Percentiles rank a stretch among this genome's conserved stretches.
phyloP scores from a whole-genome alignment of 1,140 invertebrate genomes.

The Cherax quadricarinatus region DNA sequence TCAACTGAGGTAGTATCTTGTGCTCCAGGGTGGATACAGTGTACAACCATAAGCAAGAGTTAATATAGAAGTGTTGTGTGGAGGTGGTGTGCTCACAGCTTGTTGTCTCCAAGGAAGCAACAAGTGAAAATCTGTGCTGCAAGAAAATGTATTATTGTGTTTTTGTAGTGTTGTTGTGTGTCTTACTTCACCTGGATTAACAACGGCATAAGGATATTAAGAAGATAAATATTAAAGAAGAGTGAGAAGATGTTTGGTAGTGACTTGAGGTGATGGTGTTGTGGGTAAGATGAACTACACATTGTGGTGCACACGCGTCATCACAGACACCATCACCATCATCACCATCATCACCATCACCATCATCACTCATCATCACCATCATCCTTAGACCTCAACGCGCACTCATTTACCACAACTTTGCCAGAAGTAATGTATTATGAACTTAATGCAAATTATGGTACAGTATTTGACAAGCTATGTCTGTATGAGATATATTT shows the following conservation, averaged over 20 bases:
- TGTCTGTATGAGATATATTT: too few species aligned
- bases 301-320: neutral
- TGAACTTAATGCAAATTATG: too few species aligned
- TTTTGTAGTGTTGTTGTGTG: constrained; percentile 10
- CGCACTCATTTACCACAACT: too few species aligned
- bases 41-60: neutral
- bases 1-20: neutral
- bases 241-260: neutral
- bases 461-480: too few species aligned
- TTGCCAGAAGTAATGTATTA: too few species aligned
- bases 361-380: too few species aligned
- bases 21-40: neutral
- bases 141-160: neutral
- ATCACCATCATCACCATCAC: too few species aligned
- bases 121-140: constrained; percentile 46
- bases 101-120: constrained; percentile 24
- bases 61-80: neutral
- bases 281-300: neutral
- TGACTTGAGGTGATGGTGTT: too few species aligned
- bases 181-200: neutral
- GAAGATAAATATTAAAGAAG: neutral
- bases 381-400: too few species aligned
- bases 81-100: neutral
- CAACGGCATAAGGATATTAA: neutral
- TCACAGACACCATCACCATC: too few species aligned